Evolutionary conservation across 2,113 vertebrate species (phyloP).

Genomic region (Python bivittatus): DNA sequence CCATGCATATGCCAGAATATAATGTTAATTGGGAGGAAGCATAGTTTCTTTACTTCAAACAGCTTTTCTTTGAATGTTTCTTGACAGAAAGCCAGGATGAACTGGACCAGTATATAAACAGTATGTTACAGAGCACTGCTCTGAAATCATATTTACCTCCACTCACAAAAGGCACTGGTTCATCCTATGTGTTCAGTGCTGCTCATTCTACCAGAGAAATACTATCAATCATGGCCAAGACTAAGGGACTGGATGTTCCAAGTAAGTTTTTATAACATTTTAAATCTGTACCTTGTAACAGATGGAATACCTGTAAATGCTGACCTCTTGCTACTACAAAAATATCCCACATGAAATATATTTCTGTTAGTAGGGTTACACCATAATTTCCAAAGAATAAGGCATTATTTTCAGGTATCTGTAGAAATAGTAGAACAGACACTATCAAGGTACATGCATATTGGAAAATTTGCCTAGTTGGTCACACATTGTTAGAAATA

Average conservation of each 20-base stretch:
- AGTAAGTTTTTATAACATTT: constrained; percentile 75
- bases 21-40: background rate
- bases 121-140: constrained; percentile 86
- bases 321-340: background rate
- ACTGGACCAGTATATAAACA: constrained; percentile 91
- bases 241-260: constrained; percentile 87
- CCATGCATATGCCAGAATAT: background rate
- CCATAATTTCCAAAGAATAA: background rate
- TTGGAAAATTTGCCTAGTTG: background rate
- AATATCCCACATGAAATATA: background rate
- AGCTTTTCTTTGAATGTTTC: constrained; percentile 27
- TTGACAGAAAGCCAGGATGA: constrained; percentile 76
- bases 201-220: constrained; percentile 92
- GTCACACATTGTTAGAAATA: background rate
- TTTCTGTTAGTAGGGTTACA: background rate
- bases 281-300: background rate
- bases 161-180: constrained; percentile 76
- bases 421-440: background rate
- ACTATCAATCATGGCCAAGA: constrained; percentile 91
- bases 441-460: constrained; percentile 1
- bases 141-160: constrained; percentile 85
- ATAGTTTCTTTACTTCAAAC: constrained; percentile 32
- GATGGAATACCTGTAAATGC: background rate
- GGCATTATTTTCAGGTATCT: background rate
- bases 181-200: constrained; percentile 86